Percentiles rank a stretch among this genome's conserved stretches.
Evolutionary conservation across 2,797 vertebrate species (phyloP).

Genomic region (Gallirallus australis): DNA sequence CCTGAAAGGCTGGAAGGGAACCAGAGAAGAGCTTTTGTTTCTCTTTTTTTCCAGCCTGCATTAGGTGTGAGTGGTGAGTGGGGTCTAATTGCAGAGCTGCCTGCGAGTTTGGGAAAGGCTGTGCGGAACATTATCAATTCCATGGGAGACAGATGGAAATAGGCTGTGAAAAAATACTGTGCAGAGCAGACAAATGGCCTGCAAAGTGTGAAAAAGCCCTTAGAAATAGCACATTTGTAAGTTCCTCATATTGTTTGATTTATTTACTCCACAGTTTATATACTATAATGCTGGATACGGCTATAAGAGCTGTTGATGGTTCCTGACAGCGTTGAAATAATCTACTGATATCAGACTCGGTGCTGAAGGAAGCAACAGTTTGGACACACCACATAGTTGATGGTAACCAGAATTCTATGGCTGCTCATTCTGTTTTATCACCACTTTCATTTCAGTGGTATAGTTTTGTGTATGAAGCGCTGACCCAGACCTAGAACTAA

Average conservation of each 20-base stretch:
- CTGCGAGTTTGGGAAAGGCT: neutral
- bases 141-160: constrained; percentile 45
- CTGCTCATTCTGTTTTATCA: rapidly evolving
- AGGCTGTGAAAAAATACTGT: constrained; percentile 23
- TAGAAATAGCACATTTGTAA: neutral
- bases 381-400: neutral
- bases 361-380: neutral
- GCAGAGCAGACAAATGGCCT: constrained; percentile 54
- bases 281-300: neutral
- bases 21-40: neutral
- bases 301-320: neutral
- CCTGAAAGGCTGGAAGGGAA: rapidly evolving
- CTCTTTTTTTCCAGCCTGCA: neutral
- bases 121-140: neutral
- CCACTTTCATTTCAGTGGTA: neutral
- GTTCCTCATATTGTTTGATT: constrained; percentile 47
- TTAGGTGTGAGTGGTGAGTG: neutral
- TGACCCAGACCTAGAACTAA: neutral
- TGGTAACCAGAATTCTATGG: neutral
- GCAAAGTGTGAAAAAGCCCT: neutral
- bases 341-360: neutral
- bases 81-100: neutral
- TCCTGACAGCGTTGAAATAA: neutral
- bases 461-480: neutral
- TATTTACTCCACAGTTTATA: constrained; percentile 31